Evolutionary conservation across 2,888 invertebrate species (phyloP).

Genomic region (Caenorhabditis drosophilae): DNA sequence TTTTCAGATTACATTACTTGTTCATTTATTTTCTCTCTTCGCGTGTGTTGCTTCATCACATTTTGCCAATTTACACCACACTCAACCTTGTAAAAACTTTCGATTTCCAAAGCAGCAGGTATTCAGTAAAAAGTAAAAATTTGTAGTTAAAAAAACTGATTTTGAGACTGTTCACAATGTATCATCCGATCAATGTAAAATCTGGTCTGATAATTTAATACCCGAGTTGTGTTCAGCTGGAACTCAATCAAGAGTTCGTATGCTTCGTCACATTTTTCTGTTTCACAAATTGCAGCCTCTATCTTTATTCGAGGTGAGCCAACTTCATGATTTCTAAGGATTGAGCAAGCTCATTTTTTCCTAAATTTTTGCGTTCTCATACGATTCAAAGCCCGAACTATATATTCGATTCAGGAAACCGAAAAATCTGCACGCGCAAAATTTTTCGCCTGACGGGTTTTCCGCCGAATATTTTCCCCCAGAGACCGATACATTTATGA

Average conservation of each 20-base stretch:
- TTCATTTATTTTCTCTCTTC: constrained; percentile 33
- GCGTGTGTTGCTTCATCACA: constrained; percentile 31
- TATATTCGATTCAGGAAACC: too few relatives aligned
- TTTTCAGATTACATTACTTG: constrained; percentile 19
- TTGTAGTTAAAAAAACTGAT: neutral
- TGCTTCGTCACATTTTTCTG: constrained; percentile 39
- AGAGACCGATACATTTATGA: too few relatives aligned
- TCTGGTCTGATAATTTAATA: constrained; percentile 28
- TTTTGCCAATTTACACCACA: neutral
- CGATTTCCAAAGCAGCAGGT: neutral
- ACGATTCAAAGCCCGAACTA: too few relatives aligned
- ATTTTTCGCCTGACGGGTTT: too few relatives aligned
- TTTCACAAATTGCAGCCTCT: constrained; percentile 43
- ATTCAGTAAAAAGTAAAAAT: too few relatives aligned
- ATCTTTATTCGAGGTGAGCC: constrained; percentile 44
- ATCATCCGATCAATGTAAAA: constrained; percentile 12
- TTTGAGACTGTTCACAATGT: neutral
- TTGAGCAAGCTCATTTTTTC: too few relatives aligned
- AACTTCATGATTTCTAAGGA: too few relatives aligned
- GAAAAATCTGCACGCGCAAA: too few relatives aligned
- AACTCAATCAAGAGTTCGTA: constrained; percentile 25
- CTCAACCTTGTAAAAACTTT: constrained; percentile 3
- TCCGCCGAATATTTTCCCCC: too few relatives aligned
- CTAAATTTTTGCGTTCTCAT: too few relatives aligned
- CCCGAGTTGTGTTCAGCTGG: constrained; percentile 40